These are phyloP conservation scores for Drosophila gunungcola DNA, from an alignment of 1,140 invertebrate genomes.

Conservation along the genomic window DNA sequence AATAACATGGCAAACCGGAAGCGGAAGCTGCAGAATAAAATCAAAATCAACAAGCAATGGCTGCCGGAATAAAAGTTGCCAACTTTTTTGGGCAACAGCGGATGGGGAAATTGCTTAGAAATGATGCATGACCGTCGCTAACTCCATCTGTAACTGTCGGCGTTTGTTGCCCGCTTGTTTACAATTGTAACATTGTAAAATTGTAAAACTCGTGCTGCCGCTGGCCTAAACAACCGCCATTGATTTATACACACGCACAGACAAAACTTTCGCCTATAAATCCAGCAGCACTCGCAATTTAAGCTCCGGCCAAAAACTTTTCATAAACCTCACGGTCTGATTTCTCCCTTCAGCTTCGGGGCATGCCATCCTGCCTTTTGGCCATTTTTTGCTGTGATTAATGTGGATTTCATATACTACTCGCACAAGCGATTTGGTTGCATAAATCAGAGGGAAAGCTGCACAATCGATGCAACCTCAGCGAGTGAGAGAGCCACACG, in stretches of 20 bases:
- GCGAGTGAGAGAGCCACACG: conserved; percentile 2
- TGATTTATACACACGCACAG: conserved; percentile 68
- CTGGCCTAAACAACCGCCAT: conserved; percentile 73
- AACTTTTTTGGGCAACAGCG: conserved; percentile 51
- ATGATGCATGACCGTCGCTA: conserved; percentile 68
- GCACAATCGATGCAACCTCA: conserved; percentile 30
- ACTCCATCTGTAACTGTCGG: conserved; percentile 33
- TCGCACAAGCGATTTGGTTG: conserved; percentile 62
- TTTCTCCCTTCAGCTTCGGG: conserved; percentile 11
- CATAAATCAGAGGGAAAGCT: conserved; percentile 55
- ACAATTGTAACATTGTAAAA: conserved; percentile 69
- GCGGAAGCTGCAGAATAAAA: conserved; percentile 74
- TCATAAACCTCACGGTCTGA: conserved; percentile 67
- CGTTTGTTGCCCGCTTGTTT: conserved; percentile 55
- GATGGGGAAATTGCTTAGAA: conserved; percentile 82
- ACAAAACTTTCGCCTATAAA: conserved; percentile 76
- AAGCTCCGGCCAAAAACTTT: conserved; percentile 54
- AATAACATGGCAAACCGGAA: conserved; percentile 56
- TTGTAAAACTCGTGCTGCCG: conserved; percentile 54
- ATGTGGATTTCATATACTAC: conserved; percentile 71
- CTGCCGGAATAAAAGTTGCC: conserved; percentile 54
- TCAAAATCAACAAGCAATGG: conserved; percentile 54
- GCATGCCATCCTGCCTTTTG: conserved; percentile 10
- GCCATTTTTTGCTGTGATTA: conserved; percentile 65
- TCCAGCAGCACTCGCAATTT: conserved; percentile 63